These are phyloP conservation scores for Dynastes maya DNA, from an alignment of 2,888 invertebrate genomes.

Conservation along the genomic window DNA sequence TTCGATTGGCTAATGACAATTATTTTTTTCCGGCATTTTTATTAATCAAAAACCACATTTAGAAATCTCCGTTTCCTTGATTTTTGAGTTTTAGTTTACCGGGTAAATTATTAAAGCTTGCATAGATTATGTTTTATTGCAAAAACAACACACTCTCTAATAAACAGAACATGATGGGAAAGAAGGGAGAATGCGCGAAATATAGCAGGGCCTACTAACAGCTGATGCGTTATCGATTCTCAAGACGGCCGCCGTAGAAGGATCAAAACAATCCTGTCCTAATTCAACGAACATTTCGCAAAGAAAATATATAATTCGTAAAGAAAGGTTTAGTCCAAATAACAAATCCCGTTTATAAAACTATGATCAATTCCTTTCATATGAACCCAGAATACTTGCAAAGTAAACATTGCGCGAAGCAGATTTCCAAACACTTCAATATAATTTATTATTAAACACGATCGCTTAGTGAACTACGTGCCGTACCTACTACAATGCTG, in stretches of 20 bases:
- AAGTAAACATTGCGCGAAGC: constrained; percentile 40
- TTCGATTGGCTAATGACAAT: no score
- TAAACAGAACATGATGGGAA: background rate
- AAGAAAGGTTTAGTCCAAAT: background rate
- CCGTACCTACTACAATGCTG: constrained; percentile 31
- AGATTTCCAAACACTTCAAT: constrained; percentile 45
- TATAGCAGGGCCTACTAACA: constrained; percentile 21
- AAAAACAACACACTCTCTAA: no score
- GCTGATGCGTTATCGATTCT: constrained; percentile 45
- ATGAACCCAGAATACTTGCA: constrained; percentile 36
- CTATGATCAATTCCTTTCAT: constrained; percentile 10
- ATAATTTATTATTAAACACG: constrained; percentile 46
- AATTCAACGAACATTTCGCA: constrained; percentile 7
- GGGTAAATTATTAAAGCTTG: no score
- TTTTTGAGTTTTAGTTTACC: no score
- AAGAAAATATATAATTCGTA: background rate
- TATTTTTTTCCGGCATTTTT: no score
- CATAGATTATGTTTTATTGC: no score
- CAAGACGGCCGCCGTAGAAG: constrained; percentile 17
- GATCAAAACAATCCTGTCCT: constrained; percentile 39
- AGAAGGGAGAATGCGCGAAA: constrained; percentile 38
- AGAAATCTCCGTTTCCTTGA: no score
- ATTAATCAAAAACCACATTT: no score
- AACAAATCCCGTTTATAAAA: constrained; percentile 9
- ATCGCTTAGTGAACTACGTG: constrained; percentile 36